Conservation (phyloP, 92 coral and sea anemone genomes). For the Virgularia gustaviana region DNA sequence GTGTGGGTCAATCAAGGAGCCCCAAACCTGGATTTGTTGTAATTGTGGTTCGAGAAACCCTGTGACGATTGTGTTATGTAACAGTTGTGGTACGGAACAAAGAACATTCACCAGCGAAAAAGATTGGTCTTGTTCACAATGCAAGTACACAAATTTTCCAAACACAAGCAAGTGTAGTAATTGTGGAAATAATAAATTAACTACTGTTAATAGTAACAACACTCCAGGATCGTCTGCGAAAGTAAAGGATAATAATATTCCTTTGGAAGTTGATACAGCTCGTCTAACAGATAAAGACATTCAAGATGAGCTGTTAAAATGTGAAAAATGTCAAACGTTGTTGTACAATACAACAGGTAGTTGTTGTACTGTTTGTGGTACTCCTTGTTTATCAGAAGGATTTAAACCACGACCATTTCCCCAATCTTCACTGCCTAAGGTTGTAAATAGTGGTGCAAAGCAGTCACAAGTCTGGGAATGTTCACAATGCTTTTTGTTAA, state of each 20-base stretch:
- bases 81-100: slow-evolving; percentile 64
- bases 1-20: slow-evolving; percentile 32
- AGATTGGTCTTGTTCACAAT: slow-evolving; percentile 71
- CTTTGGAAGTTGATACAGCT: slow-evolving; percentile 53
- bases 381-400: slow-evolving; percentile 77
- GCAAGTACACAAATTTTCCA: slow-evolving; percentile 61
- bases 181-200: slow-evolving; percentile 49
- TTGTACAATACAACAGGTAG: slow-evolving; percentile 71
- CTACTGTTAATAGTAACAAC: slow-evolving; percentile 4
- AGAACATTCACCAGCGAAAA: slow-evolving; percentile 15
- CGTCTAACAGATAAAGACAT: slow-evolving; percentile 61
- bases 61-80: slow-evolving; percentile 43
- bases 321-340: slow-evolving; percentile 82
- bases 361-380: slow-evolving; percentile 75
- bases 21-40: slow-evolving; percentile 62
- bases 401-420: slow-evolving; percentile 96
- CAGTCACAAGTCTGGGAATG: slow-evolving; percentile 78
- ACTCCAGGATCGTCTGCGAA: background rate
- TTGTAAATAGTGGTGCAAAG: slow-evolving; percentile 38
- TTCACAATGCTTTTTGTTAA: slow-evolving; percentile 69
- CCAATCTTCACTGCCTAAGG: slow-evolving; percentile 71
- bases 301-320: slow-evolving; percentile 67
- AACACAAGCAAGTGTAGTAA: slow-evolving; percentile 52
- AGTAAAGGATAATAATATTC: slow-evolving; percentile 15
- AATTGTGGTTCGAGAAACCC: slow-evolving; percentile 66